Conservation (phyloP, 2,797 vertebrate species). For the Pseudochirops cupreus region DNA sequence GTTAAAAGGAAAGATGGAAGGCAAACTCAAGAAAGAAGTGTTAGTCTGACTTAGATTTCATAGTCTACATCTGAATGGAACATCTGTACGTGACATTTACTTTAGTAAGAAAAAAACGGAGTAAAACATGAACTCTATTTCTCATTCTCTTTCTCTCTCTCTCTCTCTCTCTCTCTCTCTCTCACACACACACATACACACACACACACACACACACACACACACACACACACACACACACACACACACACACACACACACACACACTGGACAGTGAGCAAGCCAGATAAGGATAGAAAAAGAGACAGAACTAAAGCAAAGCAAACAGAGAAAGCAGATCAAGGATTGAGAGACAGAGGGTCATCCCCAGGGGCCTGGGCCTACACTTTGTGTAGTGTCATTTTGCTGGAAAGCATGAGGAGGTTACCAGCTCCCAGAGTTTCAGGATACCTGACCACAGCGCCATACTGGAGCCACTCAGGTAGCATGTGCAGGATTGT, state of each 20-base stretch:
- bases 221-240: no score
- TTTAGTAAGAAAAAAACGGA: not conserved
- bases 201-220: not conserved
- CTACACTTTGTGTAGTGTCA: not conserved
- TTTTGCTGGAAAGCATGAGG: not conserved
- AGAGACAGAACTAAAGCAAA: not conserved
- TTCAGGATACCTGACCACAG: not conserved
- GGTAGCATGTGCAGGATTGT: constrained; percentile 74
- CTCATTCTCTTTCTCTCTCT: no score
- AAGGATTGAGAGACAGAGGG: not conserved
- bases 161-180: no score
- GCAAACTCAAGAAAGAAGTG: not conserved
- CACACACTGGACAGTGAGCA: not conserved
- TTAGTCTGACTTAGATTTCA: not conserved
- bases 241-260: not conserved
- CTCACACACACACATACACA: no score
- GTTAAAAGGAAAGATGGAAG: not conserved
- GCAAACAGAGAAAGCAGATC: not conserved
- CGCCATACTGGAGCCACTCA: not conserved
- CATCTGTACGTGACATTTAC: not conserved
- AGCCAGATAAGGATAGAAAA: not conserved
- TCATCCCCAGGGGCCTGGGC: no score
- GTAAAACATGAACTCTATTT: not conserved
- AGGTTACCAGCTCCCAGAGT: not conserved
- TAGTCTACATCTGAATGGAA: not conserved